These are phyloP conservation scores for Buceros bicornis DNA, from an alignment of 2,797 vertebrate species.

Conservation along the genomic window DNA sequence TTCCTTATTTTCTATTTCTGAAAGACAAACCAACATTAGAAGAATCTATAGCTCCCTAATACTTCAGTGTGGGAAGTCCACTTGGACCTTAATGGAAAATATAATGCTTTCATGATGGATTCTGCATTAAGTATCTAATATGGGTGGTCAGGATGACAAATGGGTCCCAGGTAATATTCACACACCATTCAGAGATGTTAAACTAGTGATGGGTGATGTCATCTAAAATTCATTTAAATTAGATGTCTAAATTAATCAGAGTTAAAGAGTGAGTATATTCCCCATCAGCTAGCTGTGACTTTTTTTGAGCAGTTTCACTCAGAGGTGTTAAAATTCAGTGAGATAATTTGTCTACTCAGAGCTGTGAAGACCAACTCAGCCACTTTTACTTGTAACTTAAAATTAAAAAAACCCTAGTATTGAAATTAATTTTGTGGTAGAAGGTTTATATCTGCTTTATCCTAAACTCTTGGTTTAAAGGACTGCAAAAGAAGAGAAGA, in stretches of 20 bases:
- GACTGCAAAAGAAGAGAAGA: neutral
- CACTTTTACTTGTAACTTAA: neutral
- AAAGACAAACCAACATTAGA: neutral
- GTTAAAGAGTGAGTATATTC: neutral
- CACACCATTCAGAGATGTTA: neutral
- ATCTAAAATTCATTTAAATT: neutral
- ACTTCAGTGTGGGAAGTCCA: neutral
- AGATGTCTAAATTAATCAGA: neutral
- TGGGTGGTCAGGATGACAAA: neutral
- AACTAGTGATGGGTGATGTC: neutral
- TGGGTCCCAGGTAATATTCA: neutral
- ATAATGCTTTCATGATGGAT: neutral
- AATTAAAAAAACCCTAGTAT: accelerated
- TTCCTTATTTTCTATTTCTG: neutral
- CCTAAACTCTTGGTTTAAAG: neutral
- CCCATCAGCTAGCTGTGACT: neutral
- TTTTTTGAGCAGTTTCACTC: neutral
- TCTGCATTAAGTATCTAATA: neutral
- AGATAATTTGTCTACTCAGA: neutral
- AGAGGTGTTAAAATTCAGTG: neutral
- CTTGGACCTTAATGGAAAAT: neutral
- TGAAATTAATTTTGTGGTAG: neutral
- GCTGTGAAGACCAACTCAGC: neutral
- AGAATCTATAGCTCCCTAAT: neutral
- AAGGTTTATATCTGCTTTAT: neutral